Conservation (phyloP, 1,140 invertebrate genomes). For the Condylostylus longicornis region DNA sequence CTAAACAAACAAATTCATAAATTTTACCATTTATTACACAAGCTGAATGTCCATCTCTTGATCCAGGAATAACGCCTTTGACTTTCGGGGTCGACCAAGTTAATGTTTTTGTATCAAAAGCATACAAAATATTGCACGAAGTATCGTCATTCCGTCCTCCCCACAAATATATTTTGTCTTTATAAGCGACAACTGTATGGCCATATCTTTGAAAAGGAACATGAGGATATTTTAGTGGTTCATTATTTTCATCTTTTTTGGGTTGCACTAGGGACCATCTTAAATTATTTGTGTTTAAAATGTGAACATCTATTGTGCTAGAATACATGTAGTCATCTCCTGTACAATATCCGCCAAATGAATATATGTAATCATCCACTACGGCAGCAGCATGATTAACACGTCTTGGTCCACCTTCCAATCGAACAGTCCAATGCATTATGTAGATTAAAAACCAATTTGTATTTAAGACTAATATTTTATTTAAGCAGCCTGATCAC, state of each 20-base stretch:
- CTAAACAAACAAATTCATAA: too few relatives aligned
- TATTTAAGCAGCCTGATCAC: too few relatives aligned
- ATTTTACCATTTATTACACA: conserved; percentile 64
- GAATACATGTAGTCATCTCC: conserved; percentile 53
- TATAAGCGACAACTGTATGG: conserved; percentile 68
- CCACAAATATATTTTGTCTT: conserved; percentile 66
- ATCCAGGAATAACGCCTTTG: conserved; percentile 51
- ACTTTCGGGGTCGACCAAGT: conserved; percentile 52
- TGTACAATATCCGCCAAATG: conserved; percentile 82
- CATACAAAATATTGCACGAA: conserved; percentile 62
- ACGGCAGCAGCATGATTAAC: conserved; percentile 83
- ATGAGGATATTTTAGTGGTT: conserved; percentile 31
- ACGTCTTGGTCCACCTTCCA: conserved; percentile 53
- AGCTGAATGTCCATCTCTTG: conserved; percentile 80
- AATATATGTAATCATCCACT: conserved; percentile 66
- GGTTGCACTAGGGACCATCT: conserved; percentile 36
- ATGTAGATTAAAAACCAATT: too few relatives aligned
- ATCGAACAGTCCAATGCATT: conserved; percentile 63
- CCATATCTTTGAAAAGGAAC: conserved; percentile 56
- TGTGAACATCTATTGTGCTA: conserved; percentile 71
- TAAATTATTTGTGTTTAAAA: conserved; percentile 60
- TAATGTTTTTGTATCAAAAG: conserved; percentile 57
- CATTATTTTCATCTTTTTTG: conserved; percentile 16
- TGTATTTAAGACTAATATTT: too few relatives aligned
- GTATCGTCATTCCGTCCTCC: conserved; percentile 76